phyloP scores from a whole-genome alignment of 2,888 invertebrate species.

The Agriopis leucophaearia region DNA sequence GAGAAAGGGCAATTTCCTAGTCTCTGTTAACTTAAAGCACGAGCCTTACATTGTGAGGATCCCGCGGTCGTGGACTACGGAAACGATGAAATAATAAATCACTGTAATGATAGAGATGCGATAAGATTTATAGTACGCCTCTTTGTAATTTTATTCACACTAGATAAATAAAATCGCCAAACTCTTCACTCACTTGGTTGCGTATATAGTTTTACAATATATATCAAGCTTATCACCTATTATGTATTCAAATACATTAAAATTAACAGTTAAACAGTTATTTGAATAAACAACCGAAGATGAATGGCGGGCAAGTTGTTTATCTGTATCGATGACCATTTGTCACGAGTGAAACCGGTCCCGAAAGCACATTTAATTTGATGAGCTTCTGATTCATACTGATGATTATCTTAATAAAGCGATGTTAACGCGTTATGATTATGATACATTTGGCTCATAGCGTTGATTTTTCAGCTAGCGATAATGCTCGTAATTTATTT shows the following conservation, averaged over 20 bases:
- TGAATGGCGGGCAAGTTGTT: slow-evolving; percentile 58
- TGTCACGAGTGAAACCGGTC: slow-evolving; percentile 53
- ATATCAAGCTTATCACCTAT: not conserved
- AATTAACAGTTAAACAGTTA: slow-evolving; percentile 23
- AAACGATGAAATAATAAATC: slow-evolving; percentile 78
- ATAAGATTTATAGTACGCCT: slow-evolving; percentile 56
- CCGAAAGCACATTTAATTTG: slow-evolving; percentile 50
- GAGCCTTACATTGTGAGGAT: slow-evolving; percentile 69
- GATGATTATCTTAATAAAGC: slow-evolving; percentile 42
- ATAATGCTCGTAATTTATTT: not conserved
- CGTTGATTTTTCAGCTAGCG: not conserved
- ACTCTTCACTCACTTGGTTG: not conserved
- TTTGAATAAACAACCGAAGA: slow-evolving; percentile 54
- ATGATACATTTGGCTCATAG: slow-evolving; percentile 17
- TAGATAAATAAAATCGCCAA: not conserved
- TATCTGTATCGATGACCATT: slow-evolving; percentile 58
- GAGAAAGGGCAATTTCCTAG: slow-evolving; percentile 80
- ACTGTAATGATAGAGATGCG: slow-evolving; percentile 65
- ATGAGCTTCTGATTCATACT: slow-evolving; percentile 51
- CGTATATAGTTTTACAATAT: not conserved
- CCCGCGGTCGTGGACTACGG: slow-evolving; percentile 68
- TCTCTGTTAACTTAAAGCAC: slow-evolving; percentile 74
- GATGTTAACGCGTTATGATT: slow-evolving; percentile 33
- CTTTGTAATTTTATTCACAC: slow-evolving; percentile 16
- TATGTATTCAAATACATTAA: slow-evolving; percentile 15